Conservation (phyloP, 2,888 invertebrate species). For the Clivina fossor region DNA sequence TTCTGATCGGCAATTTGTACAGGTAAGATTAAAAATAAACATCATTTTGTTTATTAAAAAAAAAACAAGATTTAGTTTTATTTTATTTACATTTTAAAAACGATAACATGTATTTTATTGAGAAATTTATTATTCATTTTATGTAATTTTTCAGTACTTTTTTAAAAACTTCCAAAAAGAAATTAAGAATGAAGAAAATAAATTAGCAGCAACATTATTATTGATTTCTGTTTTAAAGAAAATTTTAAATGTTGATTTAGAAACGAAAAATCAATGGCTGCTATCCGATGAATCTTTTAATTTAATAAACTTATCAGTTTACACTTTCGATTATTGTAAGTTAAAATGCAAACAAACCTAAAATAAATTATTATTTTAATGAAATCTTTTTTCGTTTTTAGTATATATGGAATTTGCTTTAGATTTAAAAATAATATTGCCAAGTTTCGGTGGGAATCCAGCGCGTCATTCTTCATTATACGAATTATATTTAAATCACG, state of each 20-base stretch:
- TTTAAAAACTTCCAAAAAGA: constrained; percentile 14
- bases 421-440: constrained; percentile 10
- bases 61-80: no score
- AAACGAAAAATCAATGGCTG: constrained; percentile 13
- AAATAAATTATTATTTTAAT: neutral
- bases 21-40: constrained; percentile 11
- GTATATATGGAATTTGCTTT: constrained; percentile 21
- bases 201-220: constrained; percentile 18
- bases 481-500: constrained; percentile 10
- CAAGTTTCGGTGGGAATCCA: neutral
- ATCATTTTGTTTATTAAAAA: no score
- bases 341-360: no score
- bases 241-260: constrained; percentile 1
- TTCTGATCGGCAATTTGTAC: constrained; percentile 8
- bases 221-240: constrained; percentile 16
- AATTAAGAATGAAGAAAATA: constrained; percentile 10
- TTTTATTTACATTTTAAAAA: no score
- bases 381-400: constrained; percentile 19
- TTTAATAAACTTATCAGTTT: constrained; percentile 13
- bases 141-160: constrained; percentile 14
- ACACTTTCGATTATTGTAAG: constrained; percentile 14
- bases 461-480: constrained; percentile 9
- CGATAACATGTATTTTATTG: neutral
- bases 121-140: neutral
- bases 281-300: constrained; percentile 7